Conservation (phyloP, 2,888 invertebrate genomes). For the Epirrhoe tristata region DNA sequence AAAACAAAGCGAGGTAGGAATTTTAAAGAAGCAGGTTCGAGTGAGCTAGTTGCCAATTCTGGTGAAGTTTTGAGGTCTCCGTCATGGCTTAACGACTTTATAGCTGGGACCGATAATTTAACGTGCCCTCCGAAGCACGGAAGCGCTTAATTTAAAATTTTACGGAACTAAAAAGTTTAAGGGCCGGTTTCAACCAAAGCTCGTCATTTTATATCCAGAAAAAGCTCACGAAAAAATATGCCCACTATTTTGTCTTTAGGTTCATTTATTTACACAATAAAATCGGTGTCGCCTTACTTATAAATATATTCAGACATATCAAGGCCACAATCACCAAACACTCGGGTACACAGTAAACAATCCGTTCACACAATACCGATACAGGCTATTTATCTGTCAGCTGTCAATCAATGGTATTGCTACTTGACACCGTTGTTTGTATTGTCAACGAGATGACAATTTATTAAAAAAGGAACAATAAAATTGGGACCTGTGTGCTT, state of each 20-base stretch:
- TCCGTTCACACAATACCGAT: constrained; percentile 29
- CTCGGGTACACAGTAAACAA: constrained; percentile 24
- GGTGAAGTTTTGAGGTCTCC: too few species aligned
- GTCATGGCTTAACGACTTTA: too few species aligned
- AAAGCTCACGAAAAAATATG: too few species aligned
- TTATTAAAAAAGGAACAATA: background rate
- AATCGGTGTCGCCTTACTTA: constrained; percentile 7
- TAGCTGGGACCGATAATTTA: too few species aligned
- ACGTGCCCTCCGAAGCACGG: too few species aligned
- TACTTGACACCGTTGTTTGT: constrained; percentile 24
- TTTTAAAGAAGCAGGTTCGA: background rate
- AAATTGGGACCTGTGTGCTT: too few species aligned
- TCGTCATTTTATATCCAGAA: too few species aligned
- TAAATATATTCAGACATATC: constrained; percentile 12
- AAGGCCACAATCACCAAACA: constrained; percentile 15
- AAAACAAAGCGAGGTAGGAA: background rate
- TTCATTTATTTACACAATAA: background rate
- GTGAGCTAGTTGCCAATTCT: too few species aligned
- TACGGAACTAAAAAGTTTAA: too few species aligned
- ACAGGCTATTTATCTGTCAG: constrained; percentile 29
- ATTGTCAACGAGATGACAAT: background rate
- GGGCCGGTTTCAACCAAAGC: too few species aligned
- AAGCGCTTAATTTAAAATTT: too few species aligned
- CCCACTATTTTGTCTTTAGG: background rate
- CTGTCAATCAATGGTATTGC: constrained; percentile 16